These are phyloP conservation scores for Ptychochromis oligacanthus DNA, from an alignment of 2,113 vertebrate species.

Conservation along the genomic window DNA sequence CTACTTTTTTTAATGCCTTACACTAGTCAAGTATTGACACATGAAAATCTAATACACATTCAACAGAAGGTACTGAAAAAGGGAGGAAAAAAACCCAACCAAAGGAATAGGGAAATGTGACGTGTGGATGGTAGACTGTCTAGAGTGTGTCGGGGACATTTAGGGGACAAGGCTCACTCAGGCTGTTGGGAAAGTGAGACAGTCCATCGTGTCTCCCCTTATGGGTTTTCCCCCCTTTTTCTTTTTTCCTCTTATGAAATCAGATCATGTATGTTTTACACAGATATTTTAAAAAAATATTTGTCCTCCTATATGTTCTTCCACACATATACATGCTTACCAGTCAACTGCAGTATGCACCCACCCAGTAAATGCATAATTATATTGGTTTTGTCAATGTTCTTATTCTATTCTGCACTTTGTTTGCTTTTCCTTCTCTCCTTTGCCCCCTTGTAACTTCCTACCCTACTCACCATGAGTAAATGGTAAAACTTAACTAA, in stretches of 20 bases:
- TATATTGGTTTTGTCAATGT: background rate
- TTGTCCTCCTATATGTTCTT: too few species aligned
- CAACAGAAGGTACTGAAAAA: background rate
- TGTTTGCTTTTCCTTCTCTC: background rate
- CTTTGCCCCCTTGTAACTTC: background rate
- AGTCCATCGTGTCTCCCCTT: too few species aligned
- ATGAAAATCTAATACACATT: background rate
- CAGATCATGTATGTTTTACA: too few species aligned
- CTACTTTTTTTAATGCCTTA: background rate
- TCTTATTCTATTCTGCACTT: background rate
- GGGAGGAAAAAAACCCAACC: background rate
- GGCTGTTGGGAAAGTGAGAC: too few species aligned
- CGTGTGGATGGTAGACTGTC: background rate
- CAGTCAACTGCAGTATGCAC: background rate
- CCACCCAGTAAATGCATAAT: background rate
- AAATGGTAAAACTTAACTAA: too few species aligned
- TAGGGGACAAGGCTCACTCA: too few species aligned
- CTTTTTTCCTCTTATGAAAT: too few species aligned
- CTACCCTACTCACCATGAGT: background rate
- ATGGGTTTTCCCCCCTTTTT: too few species aligned
- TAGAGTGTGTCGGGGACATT: background rate
- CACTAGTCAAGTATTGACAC: background rate
- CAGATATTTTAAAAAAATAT: too few species aligned
- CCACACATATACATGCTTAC: background rate
- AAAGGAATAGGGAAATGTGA: background rate